These are phyloP conservation scores for Hoplodrina ambigua DNA, from an alignment of 2,888 invertebrate genomes.

Conservation along the genomic window DNA sequence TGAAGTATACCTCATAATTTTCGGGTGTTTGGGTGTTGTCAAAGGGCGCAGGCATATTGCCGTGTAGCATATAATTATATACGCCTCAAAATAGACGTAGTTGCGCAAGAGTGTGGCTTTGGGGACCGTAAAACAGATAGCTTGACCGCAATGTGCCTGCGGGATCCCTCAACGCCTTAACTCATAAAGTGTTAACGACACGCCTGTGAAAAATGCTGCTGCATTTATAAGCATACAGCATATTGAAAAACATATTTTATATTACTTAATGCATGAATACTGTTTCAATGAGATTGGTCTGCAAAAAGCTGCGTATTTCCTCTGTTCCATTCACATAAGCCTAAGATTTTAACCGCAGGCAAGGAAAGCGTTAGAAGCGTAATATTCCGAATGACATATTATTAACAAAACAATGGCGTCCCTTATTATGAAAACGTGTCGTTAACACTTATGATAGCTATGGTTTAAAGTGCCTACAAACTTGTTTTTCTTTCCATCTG, in stretches of 20 bases:
- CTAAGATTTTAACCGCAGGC: not conserved
- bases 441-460: conserved; percentile 35
- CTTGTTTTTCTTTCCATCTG: not conserved
- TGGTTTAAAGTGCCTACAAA: conserved; percentile 41
- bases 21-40: conserved; percentile 26
- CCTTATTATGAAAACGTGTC: conserved; percentile 8
- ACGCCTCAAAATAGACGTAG: not conserved
- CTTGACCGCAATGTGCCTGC: conserved; percentile 18
- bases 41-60: conserved; percentile 20
- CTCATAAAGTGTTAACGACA: conserved; percentile 28
- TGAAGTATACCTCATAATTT: no score
- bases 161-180: not conserved
- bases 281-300: no score
- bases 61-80: not conserved
- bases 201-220: not conserved
- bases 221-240: not conserved
- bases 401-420: not conserved
- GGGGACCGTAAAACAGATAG: not conserved
- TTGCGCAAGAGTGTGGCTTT: not conserved
- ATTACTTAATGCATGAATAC: not conserved
- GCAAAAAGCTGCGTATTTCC: not conserved
- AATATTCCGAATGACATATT: not conserved
- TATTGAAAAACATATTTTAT: no score
- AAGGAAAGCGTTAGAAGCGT: conserved; percentile 7
- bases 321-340: not conserved